Conservation (phyloP, 1,140 invertebrate genomes). For the Ericerus pela region DNA sequence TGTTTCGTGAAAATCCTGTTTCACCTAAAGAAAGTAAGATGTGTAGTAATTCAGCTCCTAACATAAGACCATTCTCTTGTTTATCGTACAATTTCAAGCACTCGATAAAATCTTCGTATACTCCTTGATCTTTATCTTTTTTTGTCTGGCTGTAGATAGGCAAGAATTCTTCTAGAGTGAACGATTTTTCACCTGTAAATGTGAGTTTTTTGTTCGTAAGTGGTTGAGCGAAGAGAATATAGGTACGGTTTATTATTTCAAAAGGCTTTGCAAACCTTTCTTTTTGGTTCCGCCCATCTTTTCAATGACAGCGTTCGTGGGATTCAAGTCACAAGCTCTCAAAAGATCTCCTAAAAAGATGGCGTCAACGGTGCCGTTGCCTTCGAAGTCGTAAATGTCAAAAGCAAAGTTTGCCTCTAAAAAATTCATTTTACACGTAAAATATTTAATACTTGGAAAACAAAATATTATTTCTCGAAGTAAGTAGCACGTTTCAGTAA, state of each 20-base stretch:
- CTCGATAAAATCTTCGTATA: constrained; percentile 97
- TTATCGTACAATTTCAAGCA: constrained; percentile 99
- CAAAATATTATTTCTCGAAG: no score
- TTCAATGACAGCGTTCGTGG: constrained; percentile 74
- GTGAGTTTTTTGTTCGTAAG: neutral
- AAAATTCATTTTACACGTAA: constrained; percentile 22
- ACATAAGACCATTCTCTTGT: constrained; percentile 90
- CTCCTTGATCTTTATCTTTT: constrained; percentile 94
- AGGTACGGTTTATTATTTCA: no score
- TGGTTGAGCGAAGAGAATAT: neutral
- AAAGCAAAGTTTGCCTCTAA: constrained; percentile 71
- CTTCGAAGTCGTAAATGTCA: constrained; percentile 76
- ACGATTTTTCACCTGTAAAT: constrained; percentile 54
- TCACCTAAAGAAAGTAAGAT: constrained; percentile 85
- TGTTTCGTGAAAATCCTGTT: no score
- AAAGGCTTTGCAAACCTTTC: no score
- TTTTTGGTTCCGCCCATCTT: constrained; percentile 92
- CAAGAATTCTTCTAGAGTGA: constrained; percentile 91
- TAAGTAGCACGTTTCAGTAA: no score
- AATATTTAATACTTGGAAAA: no score
- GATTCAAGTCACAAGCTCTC: constrained; percentile 83
- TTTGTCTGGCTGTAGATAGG: constrained; percentile 92
- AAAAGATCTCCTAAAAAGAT: constrained; percentile 77
- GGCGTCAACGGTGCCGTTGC: constrained; percentile 64
- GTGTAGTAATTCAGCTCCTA: constrained; percentile 91